A percentile compares a stretch with the other conserved stretches of the same genome.
Conservation (phyloP, 2,797 vertebrate genomes). For the Cercopithecus mitis region DNA sequence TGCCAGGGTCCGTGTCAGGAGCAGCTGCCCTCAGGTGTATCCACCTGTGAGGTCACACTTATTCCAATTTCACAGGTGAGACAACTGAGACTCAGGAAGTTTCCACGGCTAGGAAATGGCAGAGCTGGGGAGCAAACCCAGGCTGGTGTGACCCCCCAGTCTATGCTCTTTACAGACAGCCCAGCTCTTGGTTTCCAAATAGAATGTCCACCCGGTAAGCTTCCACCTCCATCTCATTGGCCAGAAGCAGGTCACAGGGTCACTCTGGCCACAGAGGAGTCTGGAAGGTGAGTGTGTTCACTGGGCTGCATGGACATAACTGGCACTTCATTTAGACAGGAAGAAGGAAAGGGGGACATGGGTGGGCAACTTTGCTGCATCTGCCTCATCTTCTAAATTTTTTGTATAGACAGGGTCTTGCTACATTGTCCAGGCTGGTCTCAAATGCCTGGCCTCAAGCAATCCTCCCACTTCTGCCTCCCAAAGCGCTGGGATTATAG, state of each 20-base stretch:
- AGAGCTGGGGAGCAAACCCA: background rate
- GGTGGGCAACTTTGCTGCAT: background rate
- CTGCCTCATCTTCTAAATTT: background rate
- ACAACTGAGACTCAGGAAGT: background rate
- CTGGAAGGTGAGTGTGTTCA: background rate
- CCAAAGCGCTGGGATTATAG: too few species aligned
- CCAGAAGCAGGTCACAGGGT: background rate
- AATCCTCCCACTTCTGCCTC: too few species aligned
- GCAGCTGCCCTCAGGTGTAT: background rate
- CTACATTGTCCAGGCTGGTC: too few species aligned
- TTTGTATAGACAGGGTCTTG: too few species aligned
- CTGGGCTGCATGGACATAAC: background rate
- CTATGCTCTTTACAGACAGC: background rate
- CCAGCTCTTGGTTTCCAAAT: background rate
- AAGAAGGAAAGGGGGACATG: background rate
- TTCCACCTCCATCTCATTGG: background rate
- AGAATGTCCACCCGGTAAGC: background rate
- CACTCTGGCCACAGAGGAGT: background rate
- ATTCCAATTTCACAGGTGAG: background rate
- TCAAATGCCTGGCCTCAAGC: too few species aligned
- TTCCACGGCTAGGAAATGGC: background rate
- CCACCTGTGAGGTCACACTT: background rate
- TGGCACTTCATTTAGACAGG: background rate
- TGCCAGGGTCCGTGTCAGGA: background rate
- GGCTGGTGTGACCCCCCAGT: accelerated